Conservation (phyloP, 2,888 invertebrate species). For the Cheilosia impressa region DNA sequence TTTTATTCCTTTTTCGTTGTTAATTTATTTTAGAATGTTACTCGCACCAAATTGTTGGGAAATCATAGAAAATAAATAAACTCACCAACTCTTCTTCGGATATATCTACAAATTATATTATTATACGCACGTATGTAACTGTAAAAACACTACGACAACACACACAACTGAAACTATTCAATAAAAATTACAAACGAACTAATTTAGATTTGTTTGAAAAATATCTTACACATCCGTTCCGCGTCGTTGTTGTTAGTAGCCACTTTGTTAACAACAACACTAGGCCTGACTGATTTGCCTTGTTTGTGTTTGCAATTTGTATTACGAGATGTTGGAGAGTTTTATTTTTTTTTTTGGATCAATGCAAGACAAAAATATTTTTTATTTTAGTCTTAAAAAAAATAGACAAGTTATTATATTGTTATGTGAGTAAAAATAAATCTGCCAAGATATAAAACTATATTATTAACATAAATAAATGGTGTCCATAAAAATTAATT, state of each 20-base stretch:
- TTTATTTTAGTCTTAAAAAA: conserved; percentile 4
- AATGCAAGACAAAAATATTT: conserved; percentile 22
- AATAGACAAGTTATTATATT: background rate
- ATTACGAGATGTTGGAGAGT: conserved; percentile 23
- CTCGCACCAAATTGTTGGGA: conserved; percentile 47
- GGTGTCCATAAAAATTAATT: background rate
- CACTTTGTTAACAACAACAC: background rate
- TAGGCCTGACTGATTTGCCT: conserved; percentile 22
- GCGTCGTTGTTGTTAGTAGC: background rate
- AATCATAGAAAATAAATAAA: conserved; percentile 24
- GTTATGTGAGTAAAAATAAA: conserved; percentile 18
- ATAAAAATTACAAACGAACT: background rate
- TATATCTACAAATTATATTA: too few species aligned
- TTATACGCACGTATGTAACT: conserved; percentile 8
- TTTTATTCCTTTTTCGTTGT: conserved; percentile 27
- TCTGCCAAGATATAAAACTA: conserved; percentile 40
- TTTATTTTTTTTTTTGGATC: background rate
- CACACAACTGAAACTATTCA: conserved; percentile 10
- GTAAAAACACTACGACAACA: conserved; percentile 26
- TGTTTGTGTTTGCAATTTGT: conserved; percentile 17
- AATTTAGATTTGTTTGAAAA: background rate
- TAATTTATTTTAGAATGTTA: conserved; percentile 51
- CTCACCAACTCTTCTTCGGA: conserved; percentile 12
- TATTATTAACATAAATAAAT: conserved; percentile 22
- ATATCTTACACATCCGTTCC: background rate